phyloP scores from a whole-genome alignment of 1,140 invertebrate species.

The Eumeta japonica region DNA sequence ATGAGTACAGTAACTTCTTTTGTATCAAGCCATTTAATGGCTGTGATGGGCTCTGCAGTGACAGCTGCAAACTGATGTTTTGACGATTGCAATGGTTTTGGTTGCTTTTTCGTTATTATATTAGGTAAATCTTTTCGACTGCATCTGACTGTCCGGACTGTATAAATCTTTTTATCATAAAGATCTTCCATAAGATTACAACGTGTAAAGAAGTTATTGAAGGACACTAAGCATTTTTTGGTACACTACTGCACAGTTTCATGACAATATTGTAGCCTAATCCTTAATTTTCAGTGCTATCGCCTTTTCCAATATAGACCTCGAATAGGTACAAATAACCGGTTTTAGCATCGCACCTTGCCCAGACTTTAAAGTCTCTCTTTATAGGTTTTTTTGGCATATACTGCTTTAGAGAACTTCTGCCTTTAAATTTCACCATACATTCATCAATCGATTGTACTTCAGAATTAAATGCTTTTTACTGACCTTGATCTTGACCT shows the following conservation, averaged over 20 bases:
- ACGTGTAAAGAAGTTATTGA: too few relatives aligned
- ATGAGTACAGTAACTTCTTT: conserved; percentile 21
- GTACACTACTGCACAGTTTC: conserved; percentile 10
- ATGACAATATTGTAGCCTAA: conserved; percentile 17
- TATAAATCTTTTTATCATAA: too few relatives aligned
- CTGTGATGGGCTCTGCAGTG: too few relatives aligned
- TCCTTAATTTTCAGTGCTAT: conserved; percentile 14
- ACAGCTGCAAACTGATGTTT: conserved; percentile 20
- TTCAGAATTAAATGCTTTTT: conserved; percentile 7
- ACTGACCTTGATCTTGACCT: conserved; percentile 15
- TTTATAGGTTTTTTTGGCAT: too few relatives aligned
- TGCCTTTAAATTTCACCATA: conserved; percentile 32
- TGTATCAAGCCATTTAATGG: too few relatives aligned
- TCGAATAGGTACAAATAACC: conserved; percentile 15
- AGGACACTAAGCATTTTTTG: conserved; percentile 11
- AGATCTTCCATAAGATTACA: too few relatives aligned
- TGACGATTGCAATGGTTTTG: conserved; percentile 10
- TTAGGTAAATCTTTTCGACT: conserved; percentile 19
- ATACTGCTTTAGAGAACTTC: too few relatives aligned
- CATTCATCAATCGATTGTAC: conserved; percentile 17
- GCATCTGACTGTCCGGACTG: conserved; percentile 16
- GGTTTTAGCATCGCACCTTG: conserved; percentile 12
- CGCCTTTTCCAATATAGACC: conserved; percentile 15
- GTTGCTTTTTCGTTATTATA: conserved; percentile 14
- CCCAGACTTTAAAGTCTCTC: conserved; percentile 23